phyloP scores from a whole-genome alignment of 2,797 vertebrate species.

The Fratercula arctica region DNA sequence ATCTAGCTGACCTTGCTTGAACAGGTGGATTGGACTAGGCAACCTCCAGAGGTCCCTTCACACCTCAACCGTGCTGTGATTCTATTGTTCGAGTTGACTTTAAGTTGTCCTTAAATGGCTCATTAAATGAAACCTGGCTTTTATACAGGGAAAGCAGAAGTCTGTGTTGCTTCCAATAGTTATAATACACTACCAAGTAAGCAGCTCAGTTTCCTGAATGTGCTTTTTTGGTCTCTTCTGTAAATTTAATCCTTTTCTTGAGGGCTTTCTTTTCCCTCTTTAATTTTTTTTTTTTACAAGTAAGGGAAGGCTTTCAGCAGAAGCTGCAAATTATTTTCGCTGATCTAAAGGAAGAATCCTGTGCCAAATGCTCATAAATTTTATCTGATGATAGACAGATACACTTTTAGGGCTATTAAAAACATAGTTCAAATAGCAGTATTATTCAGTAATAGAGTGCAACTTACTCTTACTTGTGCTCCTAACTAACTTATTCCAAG shows the following conservation, averaged over 20 bases:
- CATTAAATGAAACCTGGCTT: not conserved
- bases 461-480: not conserved
- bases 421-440: not conserved
- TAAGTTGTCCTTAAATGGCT: not conserved
- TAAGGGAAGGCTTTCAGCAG: not conserved
- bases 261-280: not conserved
- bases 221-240: not conserved
- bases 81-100: not conserved
- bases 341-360: not conserved
- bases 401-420: not conserved
- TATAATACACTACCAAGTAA: not conserved
- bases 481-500: not conserved
- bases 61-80: accelerated
- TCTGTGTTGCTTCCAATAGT: not conserved
- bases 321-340: not conserved
- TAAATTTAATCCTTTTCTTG: not conserved
- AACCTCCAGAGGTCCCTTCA: not conserved
- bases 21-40: not conserved
- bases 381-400: not conserved
- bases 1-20: not conserved
- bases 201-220: not conserved
- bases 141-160: not conserved
- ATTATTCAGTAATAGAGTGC: not conserved
- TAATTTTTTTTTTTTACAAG: not conserved
- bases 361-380: not conserved